A percentile compares a stretch with the other conserved stretches of the same genome.
phyloP scores from a whole-genome alignment of 1,140 invertebrate species.

The Belonocnema kinseyi region DNA sequence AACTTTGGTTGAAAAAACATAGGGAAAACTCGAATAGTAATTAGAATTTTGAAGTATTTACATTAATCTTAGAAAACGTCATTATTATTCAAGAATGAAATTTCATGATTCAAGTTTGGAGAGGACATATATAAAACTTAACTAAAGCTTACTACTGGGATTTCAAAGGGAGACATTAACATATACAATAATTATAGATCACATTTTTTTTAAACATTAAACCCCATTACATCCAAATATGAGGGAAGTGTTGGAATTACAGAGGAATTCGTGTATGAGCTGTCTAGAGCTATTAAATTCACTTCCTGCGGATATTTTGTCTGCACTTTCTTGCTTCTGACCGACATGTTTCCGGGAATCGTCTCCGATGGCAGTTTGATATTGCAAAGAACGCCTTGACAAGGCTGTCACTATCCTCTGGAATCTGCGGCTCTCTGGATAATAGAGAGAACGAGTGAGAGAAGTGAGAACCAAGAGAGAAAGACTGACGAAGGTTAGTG shows the following conservation, averaged over 20 bases:
- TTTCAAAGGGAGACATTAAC: too few relatives aligned
- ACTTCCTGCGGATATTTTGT: constrained; percentile 30
- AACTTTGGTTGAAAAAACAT: too few relatives aligned
- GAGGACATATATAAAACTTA: too few relatives aligned
- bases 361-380: constrained; percentile 32
- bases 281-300: constrained; percentile 34
- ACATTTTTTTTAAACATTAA: too few relatives aligned
- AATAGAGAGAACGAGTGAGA: constrained; percentile 44
- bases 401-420: constrained; percentile 58
- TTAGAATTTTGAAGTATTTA: too few relatives aligned
- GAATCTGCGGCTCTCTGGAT: constrained; percentile 53
- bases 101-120: too few relatives aligned
- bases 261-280: constrained; percentile 7
- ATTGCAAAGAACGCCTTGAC: constrained; percentile 53
- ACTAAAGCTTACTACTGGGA: too few relatives aligned
- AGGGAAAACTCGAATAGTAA: too few relatives aligned
- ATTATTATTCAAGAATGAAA: too few relatives aligned
- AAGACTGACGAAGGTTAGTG: constrained; percentile 53
- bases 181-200: too few relatives aligned
- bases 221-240: too few relatives aligned
- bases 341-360: constrained; percentile 25
- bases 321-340: not conserved
- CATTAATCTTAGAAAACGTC: too few relatives aligned
- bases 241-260: not conserved
- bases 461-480: constrained; percentile 44